These are phyloP conservation scores for Montipora capitata DNA, from an alignment of 92 coral and sea anemone genomes.

Conservation along the genomic window DNA sequence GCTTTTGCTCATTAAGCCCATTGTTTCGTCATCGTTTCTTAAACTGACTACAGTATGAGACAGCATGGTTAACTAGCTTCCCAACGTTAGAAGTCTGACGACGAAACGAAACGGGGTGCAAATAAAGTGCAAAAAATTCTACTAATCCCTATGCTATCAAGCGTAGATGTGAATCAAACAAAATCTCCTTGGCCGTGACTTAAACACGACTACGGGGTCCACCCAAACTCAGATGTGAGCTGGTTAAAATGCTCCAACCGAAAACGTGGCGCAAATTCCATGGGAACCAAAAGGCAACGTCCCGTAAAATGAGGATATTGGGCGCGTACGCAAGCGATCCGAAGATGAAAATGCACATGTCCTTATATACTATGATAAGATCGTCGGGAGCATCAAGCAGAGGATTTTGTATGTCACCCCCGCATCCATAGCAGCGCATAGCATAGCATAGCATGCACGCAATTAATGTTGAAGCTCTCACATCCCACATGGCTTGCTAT, in stretches of 20 bases:
- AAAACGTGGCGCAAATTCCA: conserved; percentile 38
- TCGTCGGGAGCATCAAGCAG: conserved; percentile 28
- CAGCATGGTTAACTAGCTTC: no score
- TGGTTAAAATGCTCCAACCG: conserved; percentile 21
- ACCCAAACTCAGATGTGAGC: conserved; percentile 56
- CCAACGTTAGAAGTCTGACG: no score
- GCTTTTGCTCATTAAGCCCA: no score
- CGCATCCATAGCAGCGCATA: conserved; percentile 56
- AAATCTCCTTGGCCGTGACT: no score
- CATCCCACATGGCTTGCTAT: conserved; percentile 4
- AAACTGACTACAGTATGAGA: no score
- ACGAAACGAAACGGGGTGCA: no score
- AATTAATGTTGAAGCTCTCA: background rate
- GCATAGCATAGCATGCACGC: background rate
- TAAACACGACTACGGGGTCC: conserved; percentile 30
- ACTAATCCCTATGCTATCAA: no score
- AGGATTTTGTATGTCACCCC: conserved; percentile 52
- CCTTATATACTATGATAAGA: conserved; percentile 38
- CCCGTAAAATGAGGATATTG: conserved; percentile 59
- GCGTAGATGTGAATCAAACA: no score
- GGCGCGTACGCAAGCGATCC: conserved; percentile 46
- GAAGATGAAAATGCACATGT: conserved; percentile 65
- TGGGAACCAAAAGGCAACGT: conserved; percentile 36
- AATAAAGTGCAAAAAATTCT: no score
- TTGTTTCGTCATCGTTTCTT: no score